phyloP scores from a whole-genome alignment of 1,140 invertebrate genomes.

The Halictus rubicundus region DNA sequence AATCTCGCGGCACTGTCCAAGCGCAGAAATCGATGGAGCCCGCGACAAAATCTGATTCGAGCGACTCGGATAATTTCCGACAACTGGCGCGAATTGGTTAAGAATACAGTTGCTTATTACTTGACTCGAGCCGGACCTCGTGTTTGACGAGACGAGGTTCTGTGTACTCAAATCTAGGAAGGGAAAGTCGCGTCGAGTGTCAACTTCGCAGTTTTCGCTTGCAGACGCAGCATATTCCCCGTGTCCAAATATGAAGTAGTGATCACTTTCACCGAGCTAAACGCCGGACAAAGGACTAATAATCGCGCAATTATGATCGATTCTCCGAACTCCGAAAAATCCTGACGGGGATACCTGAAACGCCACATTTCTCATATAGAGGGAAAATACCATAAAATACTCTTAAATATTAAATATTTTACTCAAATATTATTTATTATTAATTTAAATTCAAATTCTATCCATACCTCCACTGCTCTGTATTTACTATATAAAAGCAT shows the following conservation, averaged over 20 bases:
- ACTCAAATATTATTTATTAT: no score
- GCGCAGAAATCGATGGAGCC: background rate
- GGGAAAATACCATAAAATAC: no score
- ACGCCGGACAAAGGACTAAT: no score
- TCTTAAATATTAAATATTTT: no score
- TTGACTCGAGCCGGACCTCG: slow-evolving; percentile 10
- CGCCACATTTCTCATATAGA: no score
- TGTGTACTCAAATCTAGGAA: slow-evolving; percentile 24
- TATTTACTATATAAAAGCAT: no score
- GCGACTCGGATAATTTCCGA: background rate
- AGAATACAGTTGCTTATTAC: slow-evolving; percentile 33
- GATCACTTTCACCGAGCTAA: background rate
- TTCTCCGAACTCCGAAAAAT: no score
- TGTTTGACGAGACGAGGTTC: slow-evolving; percentile 16
- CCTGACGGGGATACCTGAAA: no score
- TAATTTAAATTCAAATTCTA: no score
- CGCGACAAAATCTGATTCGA: slow-evolving; percentile 20
- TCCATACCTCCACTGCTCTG: no score
- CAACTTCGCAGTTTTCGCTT: background rate
- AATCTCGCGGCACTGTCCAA: background rate
- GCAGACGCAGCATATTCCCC: background rate
- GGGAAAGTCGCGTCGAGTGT: slow-evolving; percentile 19
- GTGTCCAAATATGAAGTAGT: background rate
- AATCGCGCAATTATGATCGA: no score
- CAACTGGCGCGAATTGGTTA: slow-evolving; percentile 25